Evolutionary conservation across 2,888 invertebrate genomes (phyloP).

Genomic region (Stenoptilia bipunctidactyla): DNA sequence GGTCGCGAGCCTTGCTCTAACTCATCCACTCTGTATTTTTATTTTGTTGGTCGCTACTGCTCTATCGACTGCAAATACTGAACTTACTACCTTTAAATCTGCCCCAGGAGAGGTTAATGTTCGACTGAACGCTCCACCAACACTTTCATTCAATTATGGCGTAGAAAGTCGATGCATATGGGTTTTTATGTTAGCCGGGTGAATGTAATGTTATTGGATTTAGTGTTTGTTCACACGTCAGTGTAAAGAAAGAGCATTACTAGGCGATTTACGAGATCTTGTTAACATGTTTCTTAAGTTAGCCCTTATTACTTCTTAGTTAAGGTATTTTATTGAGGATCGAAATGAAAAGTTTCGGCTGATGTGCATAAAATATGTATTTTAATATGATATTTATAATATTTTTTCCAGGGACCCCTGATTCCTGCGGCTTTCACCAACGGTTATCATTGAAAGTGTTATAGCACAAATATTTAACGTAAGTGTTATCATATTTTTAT

Average conservation of each 20-base stretch:
- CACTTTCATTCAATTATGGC: constrained; percentile 52
- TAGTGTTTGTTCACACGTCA: neutral
- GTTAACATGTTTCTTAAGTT: too few relatives aligned
- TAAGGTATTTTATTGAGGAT: too few relatives aligned
- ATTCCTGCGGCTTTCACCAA: constrained; percentile 99
- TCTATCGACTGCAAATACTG: constrained; percentile 60
- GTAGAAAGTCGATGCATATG: constrained; percentile 3
- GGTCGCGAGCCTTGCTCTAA: constrained; percentile 64
- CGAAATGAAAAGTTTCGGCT: too few relatives aligned
- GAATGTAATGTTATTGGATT: constrained; percentile 1
- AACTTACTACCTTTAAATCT: constrained; percentile 66
- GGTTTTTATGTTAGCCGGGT: constrained; percentile 1
- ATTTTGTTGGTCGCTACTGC: constrained; percentile 63
- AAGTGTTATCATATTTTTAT: constrained; percentile 43
- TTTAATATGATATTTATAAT: constrained; percentile 11
- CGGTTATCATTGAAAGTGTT: constrained; percentile 92
- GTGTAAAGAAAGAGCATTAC: too few relatives aligned
- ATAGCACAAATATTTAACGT: constrained; percentile 69
- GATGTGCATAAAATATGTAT: neutral
- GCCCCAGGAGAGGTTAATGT: constrained; percentile 57
- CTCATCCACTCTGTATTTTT: constrained; percentile 66
- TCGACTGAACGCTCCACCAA: constrained; percentile 43
- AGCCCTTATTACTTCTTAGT: too few relatives aligned
- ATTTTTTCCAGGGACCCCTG: constrained; percentile 88
- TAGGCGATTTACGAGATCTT: too few relatives aligned